These are phyloP conservation scores for Motacilla tschutschensis DNA, from an alignment of 2,113 vertebrate genomes.

Conservation along the genomic window DNA sequence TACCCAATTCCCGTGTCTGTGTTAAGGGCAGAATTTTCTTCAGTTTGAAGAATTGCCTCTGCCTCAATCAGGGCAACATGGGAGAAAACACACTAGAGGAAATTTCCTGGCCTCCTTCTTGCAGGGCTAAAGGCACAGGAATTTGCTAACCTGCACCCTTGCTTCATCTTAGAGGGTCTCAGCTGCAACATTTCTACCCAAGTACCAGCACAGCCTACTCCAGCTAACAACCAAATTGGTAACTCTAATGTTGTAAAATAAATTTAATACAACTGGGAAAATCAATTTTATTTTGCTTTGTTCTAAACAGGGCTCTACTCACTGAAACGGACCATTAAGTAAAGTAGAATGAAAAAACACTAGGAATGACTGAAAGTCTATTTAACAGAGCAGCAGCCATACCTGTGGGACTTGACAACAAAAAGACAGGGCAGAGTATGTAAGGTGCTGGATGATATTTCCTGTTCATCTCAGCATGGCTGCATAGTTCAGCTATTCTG, in stretches of 20 bases:
- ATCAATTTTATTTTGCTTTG: slow-evolving; percentile 26
- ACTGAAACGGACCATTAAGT: slow-evolving; percentile 32
- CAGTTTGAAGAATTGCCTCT: not conserved
- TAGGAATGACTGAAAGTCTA: slow-evolving; percentile 1
- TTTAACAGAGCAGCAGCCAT: not conserved
- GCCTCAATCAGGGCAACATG: not conserved
- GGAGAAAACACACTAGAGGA: not conserved
- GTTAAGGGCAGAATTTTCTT: not conserved
- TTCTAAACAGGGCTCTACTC: not conserved
- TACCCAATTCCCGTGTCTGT: not conserved
- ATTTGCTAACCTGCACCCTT: not conserved
- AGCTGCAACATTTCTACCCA: not conserved
- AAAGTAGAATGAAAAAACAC: not conserved
- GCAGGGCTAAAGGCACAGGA: not conserved
- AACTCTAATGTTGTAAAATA: not conserved
- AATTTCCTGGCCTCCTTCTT: not conserved
- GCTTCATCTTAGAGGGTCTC: not conserved
- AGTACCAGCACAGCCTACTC: not conserved
- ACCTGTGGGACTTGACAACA: slow-evolving; percentile 4
- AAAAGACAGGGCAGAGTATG: not conserved
- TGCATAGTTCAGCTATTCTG: not conserved
- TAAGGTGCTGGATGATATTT: not conserved
- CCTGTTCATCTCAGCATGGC: not conserved
- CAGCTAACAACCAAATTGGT: not conserved
- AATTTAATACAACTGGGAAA: not conserved